phyloP scores from a whole-genome alignment of 1,140 invertebrate species.

The Hirudo medicinalis region DNA sequence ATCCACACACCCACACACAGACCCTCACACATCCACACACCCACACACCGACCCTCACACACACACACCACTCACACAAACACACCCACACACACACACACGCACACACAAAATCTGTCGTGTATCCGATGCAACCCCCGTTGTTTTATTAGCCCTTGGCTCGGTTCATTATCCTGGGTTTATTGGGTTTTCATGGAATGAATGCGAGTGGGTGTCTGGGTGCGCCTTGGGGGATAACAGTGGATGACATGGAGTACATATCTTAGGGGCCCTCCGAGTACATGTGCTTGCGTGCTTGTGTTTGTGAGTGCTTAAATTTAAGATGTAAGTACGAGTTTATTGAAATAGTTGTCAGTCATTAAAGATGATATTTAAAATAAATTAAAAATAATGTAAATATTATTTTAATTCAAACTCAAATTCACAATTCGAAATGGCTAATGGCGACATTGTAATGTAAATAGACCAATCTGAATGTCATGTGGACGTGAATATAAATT shows the following conservation, averaged over 20 bases:
- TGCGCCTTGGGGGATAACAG: not conserved
- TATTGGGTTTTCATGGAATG: not conserved
- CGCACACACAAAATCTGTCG: not conserved
- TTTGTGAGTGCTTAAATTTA: not conserved
- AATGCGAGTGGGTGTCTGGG: not conserved
- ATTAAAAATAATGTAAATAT: no score
- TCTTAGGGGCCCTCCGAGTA: not conserved
- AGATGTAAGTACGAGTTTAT: not conserved
- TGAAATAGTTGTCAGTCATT: not conserved
- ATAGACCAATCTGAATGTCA: no score
- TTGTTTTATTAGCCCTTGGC: not conserved
- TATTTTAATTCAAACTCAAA: no score
- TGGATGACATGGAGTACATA: not conserved
- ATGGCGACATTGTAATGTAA: no score
- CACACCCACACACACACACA: not conserved
- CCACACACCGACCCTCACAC: not conserved
- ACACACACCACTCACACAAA: not conserved
- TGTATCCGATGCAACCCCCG: not conserved
- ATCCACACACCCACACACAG: not conserved
- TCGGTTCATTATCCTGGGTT: not conserved
- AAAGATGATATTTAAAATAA: no score
- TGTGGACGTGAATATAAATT: no score
- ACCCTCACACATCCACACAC: not conserved
- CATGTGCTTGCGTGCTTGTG: not conserved
- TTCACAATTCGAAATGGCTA: no score